Evolutionary conservation across 1,140 invertebrate genomes (phyloP).

Genomic region (Conopomorpha cramerella): DNA sequence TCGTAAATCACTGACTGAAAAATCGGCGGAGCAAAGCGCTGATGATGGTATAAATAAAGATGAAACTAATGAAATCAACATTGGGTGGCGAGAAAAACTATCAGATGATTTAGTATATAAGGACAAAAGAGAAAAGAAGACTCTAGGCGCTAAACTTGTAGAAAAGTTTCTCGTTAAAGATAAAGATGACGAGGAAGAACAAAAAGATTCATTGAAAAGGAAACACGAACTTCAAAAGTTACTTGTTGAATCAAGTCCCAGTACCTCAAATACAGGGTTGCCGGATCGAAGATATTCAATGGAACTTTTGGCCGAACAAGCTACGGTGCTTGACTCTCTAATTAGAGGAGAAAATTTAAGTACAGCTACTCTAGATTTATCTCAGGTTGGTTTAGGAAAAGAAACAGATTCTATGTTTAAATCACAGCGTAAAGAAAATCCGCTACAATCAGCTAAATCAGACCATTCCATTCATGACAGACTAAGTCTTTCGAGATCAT

Average conservation of each 20-base stretch:
- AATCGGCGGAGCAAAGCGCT: conserved; percentile 1
- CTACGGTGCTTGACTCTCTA: conserved; percentile 52
- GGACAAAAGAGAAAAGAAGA: conserved; percentile 62
- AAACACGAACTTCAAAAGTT: conserved; percentile 12
- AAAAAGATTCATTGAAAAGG: conserved; percentile 21
- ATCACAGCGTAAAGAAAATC: conserved; percentile 17
- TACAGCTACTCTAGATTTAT: conserved; percentile 45
- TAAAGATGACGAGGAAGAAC: conserved; percentile 43
- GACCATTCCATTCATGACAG: conserved; percentile 47
- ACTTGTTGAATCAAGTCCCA: conserved; percentile 2
- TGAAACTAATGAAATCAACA: conserved; percentile 19
- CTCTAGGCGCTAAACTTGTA: conserved; percentile 71
- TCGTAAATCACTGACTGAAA: conserved; percentile 17
- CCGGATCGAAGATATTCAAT: conserved; percentile 51
- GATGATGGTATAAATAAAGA: conserved; percentile 8
- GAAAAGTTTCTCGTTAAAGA: conserved; percentile 78
- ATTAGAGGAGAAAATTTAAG: conserved; percentile 58
- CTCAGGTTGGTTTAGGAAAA: conserved; percentile 37
- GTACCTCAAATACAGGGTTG: conserved; percentile 30
- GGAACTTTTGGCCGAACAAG: conserved; percentile 58
- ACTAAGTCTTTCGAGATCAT: conserved; percentile 18
- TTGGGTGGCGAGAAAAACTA: conserved; percentile 65
- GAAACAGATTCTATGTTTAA: conserved; percentile 7
- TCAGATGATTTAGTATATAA: conserved; percentile 59
- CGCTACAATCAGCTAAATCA: conserved; percentile 47